Conservation (phyloP, 2,113 vertebrate genomes). For the Chionis minor region DNA sequence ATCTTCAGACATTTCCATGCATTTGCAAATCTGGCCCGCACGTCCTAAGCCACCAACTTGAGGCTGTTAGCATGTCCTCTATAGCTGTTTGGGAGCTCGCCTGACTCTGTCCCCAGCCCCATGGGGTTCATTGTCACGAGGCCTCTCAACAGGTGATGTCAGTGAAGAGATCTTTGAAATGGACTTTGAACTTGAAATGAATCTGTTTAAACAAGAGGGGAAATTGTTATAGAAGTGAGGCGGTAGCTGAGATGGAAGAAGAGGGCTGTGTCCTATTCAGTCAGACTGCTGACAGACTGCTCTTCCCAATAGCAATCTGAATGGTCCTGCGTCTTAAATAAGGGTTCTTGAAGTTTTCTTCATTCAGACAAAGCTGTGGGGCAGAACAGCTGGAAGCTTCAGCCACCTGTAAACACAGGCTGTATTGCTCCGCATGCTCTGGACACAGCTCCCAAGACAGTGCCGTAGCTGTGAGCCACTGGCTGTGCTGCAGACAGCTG, state of each 20-base stretch:
- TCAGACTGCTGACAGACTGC: not conserved
- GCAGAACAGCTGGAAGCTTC: not conserved
- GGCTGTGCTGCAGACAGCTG: not conserved
- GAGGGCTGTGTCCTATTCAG: not conserved
- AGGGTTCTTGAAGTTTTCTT: not conserved
- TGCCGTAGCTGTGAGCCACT: accelerated
- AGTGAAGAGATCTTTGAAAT: not conserved
- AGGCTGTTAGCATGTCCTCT: not conserved
- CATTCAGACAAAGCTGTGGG: not conserved
- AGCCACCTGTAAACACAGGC: accelerated
- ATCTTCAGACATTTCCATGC: not conserved
- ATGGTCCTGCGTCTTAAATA: not conserved
- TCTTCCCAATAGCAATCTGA: not conserved
- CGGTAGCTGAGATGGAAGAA: not conserved
- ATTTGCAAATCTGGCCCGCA: not conserved
- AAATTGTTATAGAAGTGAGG: not conserved
- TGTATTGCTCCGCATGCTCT: not conserved
- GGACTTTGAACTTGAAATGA: not conserved
- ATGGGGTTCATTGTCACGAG: accelerated
- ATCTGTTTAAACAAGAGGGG: not conserved
- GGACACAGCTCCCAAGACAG: not conserved
- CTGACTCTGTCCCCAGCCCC: accelerated
- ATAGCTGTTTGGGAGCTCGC: not conserved
- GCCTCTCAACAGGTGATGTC: not conserved
- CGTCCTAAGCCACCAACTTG: not conserved